Evolutionary conservation across 1,140 invertebrate genomes (phyloP), one percentile per base, ranked within the genome.

Genomic region (Drosophila lowei): DNA sequence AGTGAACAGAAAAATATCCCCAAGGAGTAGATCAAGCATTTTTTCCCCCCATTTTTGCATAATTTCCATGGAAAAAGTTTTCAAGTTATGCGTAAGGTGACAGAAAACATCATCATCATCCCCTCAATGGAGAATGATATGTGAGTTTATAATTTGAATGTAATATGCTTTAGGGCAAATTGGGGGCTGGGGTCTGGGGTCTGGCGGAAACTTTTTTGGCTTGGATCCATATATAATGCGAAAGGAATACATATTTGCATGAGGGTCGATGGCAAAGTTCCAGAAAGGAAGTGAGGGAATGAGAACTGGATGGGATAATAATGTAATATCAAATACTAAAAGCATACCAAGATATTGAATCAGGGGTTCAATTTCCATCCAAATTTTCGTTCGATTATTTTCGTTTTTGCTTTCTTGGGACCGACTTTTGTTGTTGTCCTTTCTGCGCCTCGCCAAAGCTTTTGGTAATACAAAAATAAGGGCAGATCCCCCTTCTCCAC

Each of bases 1-100:
- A 88, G 49, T 88, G 83, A 88, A 88, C 83, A 79, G 83, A 67
- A 88, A 81, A 88, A 89, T 89, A 83, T 89, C 83, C 81, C 83
- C 62, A 81, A 86, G 83, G 81, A 86, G 47, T 42, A 15, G 18
- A 23, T 44, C 42, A 46, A 58, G 34, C 34, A 13, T 21, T 43
- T 23, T 47, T 53, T 48, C 34, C 23, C 52, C 42, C 3, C 48
- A 63, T 80, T 76, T 81, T 68, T 88, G 83, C 83, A 88, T 88
- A 88, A 88, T 88, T 79, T 79, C 38, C 25, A 57, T 25, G 34
- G 53, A 70, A 76, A 88, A 88, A 80, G 52, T 72, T 79, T 72
- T 67, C 60, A 60, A 72, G 64, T 55, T 52, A 63, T 52, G 71
- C 34, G 49, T 48, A 59, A 73, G 77, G 72, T 81, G 81, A 74